Conservation (phyloP, 2,113 vertebrate species). For the Paraplagusia blochii region DNA sequence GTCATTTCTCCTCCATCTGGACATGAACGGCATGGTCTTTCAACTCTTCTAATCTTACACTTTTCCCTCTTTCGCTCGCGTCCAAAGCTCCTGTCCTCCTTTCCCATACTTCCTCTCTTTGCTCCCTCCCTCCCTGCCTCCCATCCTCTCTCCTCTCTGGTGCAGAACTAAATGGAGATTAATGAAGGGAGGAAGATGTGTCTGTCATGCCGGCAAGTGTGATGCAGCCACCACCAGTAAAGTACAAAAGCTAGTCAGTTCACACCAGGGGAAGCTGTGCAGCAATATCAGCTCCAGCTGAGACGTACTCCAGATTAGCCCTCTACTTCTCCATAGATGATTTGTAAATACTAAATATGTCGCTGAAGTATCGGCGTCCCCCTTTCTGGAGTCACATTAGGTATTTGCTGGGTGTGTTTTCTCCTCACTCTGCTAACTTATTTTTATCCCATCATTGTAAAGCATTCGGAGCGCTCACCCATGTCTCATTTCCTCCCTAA, state of each 20-base stretch:
- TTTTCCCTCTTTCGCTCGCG: slow-evolving; percentile 12
- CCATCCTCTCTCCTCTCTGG: slow-evolving; percentile 41
- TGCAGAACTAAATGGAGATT: slow-evolving; percentile 76
- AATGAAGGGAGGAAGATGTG: slow-evolving; percentile 69
- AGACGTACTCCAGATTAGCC: slow-evolving; percentile 41
- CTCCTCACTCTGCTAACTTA: slow-evolving; percentile 14
- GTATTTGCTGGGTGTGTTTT: slow-evolving; percentile 16
- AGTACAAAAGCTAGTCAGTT: slow-evolving; percentile 48
- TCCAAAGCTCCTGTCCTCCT: slow-evolving; percentile 7
- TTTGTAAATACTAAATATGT: slow-evolving; percentile 40
- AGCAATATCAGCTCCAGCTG: slow-evolving; percentile 34
- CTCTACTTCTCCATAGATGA: slow-evolving; percentile 33
- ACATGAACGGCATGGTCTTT: slow-evolving; percentile 57
- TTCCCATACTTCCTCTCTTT: slow-evolving; percentile 25
- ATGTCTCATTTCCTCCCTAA: slow-evolving; percentile 69
- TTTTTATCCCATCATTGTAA: slow-evolving; percentile 43
- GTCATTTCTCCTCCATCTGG: slow-evolving; percentile 39
- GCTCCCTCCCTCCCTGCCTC: no score
- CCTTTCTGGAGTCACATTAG: slow-evolving; percentile 15
- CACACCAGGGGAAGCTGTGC: slow-evolving; percentile 35
- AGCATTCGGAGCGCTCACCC: slow-evolving; percentile 60
- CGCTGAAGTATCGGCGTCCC: slow-evolving; percentile 13
- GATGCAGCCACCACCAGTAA: slow-evolving; percentile 46
- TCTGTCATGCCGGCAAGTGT: slow-evolving; percentile 68
- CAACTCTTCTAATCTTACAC: slow-evolving; percentile 62